Percentiles rank a stretch among this genome's conserved stretches.
Conservation (phyloP, 2,888 invertebrate species). For the Ophonus ardosiacus region DNA sequence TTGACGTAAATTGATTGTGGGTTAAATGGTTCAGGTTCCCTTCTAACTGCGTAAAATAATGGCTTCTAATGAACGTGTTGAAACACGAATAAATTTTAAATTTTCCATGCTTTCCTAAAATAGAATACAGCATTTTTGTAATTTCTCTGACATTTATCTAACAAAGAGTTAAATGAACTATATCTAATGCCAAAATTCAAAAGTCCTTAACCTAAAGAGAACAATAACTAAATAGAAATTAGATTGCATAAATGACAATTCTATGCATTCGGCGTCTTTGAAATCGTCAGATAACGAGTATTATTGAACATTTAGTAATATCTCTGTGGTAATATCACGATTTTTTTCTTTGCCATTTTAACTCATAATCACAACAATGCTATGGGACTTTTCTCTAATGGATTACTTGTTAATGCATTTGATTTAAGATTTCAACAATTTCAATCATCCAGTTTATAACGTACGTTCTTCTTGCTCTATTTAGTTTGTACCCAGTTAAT, state of each 20-base stretch:
- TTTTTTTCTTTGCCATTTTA: slow-evolving; percentile 1
- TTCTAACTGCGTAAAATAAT: background rate
- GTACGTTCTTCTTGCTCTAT: background rate
- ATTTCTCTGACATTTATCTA: background rate
- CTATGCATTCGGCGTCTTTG: slow-evolving; percentile 31
- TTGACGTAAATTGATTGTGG: background rate
- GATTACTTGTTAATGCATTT: background rate
- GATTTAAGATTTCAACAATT: background rate
- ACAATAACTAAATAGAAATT: slow-evolving; percentile 11
- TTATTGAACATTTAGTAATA: slow-evolving; percentile 20
- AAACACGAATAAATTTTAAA: background rate
- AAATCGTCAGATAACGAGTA: slow-evolving; percentile 25
- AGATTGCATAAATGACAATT: slow-evolving; percentile 39
- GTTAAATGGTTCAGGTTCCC: background rate
- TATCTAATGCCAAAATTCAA: slow-evolving; percentile 20
- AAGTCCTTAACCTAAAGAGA: slow-evolving; percentile 13
- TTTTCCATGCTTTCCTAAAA: background rate
- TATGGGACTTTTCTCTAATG: background rate
- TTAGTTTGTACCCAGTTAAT: background rate
- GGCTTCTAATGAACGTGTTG: background rate
- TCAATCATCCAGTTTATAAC: background rate
- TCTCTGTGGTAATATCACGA: slow-evolving; percentile 19
- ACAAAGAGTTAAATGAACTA: slow-evolving; percentile 27
- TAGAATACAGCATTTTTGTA: background rate
- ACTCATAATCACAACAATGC: background rate